Conservation (phyloP, 2,113 vertebrate genomes). For the Monarcha castaneiventris region DNA sequence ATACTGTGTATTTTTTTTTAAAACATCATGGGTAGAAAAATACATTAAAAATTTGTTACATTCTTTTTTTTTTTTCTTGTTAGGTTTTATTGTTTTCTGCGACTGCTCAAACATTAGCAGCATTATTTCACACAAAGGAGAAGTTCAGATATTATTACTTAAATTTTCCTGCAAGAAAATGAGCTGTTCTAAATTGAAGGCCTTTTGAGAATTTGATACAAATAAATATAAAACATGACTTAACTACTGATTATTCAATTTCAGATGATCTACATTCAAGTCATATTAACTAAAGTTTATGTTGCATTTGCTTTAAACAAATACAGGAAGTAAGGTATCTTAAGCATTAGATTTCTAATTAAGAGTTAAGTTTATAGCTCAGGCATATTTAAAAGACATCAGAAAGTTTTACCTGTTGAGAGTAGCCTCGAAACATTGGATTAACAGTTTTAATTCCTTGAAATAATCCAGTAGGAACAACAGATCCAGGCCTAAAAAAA, state of each 20-base stretch:
- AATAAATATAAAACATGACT: background rate
- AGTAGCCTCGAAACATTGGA: slow-evolving; percentile 95
- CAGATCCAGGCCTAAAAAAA: slow-evolving; percentile 86
- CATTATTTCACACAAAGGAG: background rate
- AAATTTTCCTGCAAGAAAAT: background rate
- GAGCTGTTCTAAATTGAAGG: background rate
- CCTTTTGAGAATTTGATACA: background rate
- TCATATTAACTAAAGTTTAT: background rate
- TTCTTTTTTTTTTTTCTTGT: background rate
- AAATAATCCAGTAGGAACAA: slow-evolving; percentile 94
- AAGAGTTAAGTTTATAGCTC: background rate
- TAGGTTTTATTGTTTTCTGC: background rate
- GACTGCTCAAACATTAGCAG: background rate
- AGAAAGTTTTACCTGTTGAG: slow-evolving; percentile 86
- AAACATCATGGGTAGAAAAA: background rate
- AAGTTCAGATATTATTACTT: background rate
- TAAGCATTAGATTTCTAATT: background rate
- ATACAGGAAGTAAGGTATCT: background rate
- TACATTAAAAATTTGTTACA: background rate
- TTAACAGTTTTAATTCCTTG: slow-evolving; percentile 98
- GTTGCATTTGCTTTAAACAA: background rate
- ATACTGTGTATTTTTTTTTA: background rate
- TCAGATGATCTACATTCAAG: background rate
- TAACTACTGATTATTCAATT: background rate
- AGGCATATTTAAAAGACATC: background rate